Conservation (phyloP, 2,888 invertebrate genomes). For the Conistra vaccinii region DNA sequence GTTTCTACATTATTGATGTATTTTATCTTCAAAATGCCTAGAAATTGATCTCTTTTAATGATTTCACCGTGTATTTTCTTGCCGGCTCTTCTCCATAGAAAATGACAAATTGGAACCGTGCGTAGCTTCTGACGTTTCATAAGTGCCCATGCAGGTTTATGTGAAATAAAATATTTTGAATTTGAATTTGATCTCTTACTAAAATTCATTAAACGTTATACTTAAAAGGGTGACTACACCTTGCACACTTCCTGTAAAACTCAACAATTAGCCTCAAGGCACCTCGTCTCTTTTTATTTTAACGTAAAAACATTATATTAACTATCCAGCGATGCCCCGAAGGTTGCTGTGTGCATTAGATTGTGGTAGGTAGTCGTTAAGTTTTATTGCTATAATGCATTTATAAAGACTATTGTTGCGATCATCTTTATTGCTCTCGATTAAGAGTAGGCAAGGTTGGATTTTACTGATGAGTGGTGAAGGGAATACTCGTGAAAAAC, state of each 20-base stretch:
- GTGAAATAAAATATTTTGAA: no score
- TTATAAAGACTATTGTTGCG: conserved; percentile 19
- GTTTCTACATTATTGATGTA: no score
- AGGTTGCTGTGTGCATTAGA: conserved; percentile 26
- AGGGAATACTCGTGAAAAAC: background rate
- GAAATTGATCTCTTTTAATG: no score
- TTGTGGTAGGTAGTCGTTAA: conserved; percentile 8
- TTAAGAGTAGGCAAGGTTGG: conserved; percentile 25
- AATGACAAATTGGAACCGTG: no score
- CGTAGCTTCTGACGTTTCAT: no score
- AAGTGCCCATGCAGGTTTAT: no score
- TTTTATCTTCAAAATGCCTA: no score
- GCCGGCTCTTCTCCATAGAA: no score
- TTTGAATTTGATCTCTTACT: no score
- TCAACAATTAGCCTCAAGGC: conserved; percentile 50
- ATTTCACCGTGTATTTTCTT: no score
- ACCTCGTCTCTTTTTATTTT: conserved; percentile 34
- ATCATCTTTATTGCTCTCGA: conserved; percentile 13
- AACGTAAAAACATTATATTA: conserved; percentile 23
- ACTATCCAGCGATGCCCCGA: conserved; percentile 10
- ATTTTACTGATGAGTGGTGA: background rate
- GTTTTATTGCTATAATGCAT: conserved; percentile 31
- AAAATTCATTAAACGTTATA: no score
- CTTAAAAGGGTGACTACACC: conserved; percentile 32
- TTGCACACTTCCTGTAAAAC: conserved; percentile 45